Evolutionary conservation across 2,113 vertebrate genomes (phyloP), one percentile per base, ranked within the genome.

Genomic region (Tangachromis dhanisi): DNA sequence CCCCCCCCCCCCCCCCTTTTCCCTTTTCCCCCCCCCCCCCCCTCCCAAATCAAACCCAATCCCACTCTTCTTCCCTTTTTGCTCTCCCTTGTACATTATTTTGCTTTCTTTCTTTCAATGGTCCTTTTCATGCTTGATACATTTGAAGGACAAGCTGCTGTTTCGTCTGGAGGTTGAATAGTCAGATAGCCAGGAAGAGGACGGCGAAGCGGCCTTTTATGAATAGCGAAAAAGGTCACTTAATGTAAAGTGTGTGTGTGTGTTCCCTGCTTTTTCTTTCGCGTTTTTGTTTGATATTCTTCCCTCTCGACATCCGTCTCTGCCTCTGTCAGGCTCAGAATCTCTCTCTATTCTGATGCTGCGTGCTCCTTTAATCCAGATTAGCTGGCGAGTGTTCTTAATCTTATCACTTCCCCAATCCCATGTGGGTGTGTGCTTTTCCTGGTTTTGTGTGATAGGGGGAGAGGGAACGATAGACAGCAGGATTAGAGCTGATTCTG

Each of bases 361-460:
- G 86, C 47, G 51, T 95, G 95, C 94, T 91, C 88, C 95, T 95
- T 94, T 96, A 96, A 97, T 95, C 95, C 96, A 96, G 96, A 97
- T 97, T 96, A 97, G 94, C 96, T 66, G 88, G 93, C 91, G 94
- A 95, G 94, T 88, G 90, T 92, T 93, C 93, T 95, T 97, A 97
- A 96, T 96, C 96, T 93, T 92, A 96, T 96, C 96, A 95, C 95
- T 95, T 93, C 91, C 82, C 87, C 96, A 94, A 95, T 95, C 95
- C 93, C 13, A 33, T 68, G 92, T 94, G 94, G 94, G 93, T 93
- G 94, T 94, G 92, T 93, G 93, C 95, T 95, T 96, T 95, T 95
- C 92, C 95, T 94, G 91, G 86, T 95, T 95, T 93, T 90, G 86
- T 86, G 89, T 91, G 92, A 91, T 90, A 71, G 85, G 80, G 85